These are phyloP conservation scores for Aleiodes alternator DNA, from an alignment of 2,888 invertebrate genomes.

Conservation along the genomic window DNA sequence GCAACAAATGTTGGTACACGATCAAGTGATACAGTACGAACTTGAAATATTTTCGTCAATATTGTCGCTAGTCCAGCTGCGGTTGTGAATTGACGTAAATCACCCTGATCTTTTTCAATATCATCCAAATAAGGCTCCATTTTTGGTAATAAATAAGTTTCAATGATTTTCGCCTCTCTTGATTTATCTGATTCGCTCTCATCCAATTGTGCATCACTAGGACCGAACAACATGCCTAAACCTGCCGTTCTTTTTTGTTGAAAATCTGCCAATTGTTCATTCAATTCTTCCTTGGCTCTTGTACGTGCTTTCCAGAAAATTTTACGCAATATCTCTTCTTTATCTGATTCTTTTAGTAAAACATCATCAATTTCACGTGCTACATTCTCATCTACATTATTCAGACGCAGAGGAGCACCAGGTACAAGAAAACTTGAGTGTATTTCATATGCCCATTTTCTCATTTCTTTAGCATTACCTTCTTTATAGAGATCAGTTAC, in stretches of 20 bases:
- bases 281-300: conserved; percentile 88
- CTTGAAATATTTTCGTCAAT: conserved; percentile 85
- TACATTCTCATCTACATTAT: conserved; percentile 89
- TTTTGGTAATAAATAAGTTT: conserved; percentile 84
- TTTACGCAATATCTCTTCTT: conserved; percentile 91
- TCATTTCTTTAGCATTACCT: conserved; percentile 91
- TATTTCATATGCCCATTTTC: conserved; percentile 99
- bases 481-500: conserved; percentile 93
- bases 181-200: conserved; percentile 87
- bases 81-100: conserved; percentile 81
- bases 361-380: conserved; percentile 94
- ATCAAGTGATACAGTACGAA: conserved; percentile 82
- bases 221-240: conserved; percentile 92
- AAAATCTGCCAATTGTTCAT: conserved; percentile 88
- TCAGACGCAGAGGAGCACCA: conserved; percentile 87
- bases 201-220: conserved; percentile 86
- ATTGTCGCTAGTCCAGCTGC: conserved; percentile 89
- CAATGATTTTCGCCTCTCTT: conserved; percentile 86
- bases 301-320: conserved; percentile 92
- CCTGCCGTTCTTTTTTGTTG: conserved; percentile 94
- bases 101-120: conserved; percentile 80
- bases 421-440: conserved; percentile 97
- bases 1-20: conserved; percentile 90
- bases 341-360: conserved; percentile 88
- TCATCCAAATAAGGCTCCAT: conserved; percentile 84